Percentiles rank a stretch among this genome's conserved stretches.
Conservation (phyloP, 2,797 vertebrate species). For the Gobio occitaniae region DNA sequence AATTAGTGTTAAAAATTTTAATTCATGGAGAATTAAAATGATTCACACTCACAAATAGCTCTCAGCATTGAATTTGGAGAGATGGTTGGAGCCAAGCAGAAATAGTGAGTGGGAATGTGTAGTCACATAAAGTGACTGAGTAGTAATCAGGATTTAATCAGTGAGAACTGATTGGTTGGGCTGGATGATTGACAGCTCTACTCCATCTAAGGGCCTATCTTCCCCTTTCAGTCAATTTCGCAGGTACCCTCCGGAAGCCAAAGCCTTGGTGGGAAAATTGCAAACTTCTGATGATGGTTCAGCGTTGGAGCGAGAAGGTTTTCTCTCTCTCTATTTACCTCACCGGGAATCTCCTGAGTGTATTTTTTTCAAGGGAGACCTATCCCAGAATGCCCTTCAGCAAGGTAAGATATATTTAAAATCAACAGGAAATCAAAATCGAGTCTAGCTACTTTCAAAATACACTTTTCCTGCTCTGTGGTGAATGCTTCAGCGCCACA, state of each 20-base stretch:
- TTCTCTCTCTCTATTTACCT: conserved; percentile 28
- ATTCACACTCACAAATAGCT: conserved; percentile 23
- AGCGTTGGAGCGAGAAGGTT: neutral
- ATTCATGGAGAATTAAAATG: conserved; percentile 8
- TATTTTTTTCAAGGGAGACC: conserved; percentile 12
- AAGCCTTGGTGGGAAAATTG: conserved; percentile 37
- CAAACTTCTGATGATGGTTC: conserved; percentile 2
- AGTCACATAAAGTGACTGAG: conserved; percentile 6
- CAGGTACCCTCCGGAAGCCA: neutral
- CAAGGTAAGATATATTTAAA: conserved; percentile 18
- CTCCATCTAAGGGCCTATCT: conserved; percentile 14
- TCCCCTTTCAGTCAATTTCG: conserved; percentile 13
- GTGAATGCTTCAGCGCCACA: neutral
- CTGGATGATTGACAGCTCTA: conserved; percentile 25
- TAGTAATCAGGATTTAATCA: conserved; percentile 16
- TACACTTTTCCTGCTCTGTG: neutral
- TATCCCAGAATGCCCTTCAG: conserved; percentile 1
- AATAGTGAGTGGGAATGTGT: neutral
- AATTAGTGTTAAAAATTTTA: neutral
- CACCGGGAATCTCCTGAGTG: neutral
- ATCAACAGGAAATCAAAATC: neutral
- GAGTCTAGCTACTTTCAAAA: neutral
- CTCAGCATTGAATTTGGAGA: neutral
- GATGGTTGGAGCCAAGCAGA: neutral
- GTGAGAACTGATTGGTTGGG: conserved; percentile 29